A percentile compares a stretch with the other conserved stretches of the same genome.
Conservation (phyloP, 1,140 invertebrate species). For the Pogonus chalceus region DNA sequence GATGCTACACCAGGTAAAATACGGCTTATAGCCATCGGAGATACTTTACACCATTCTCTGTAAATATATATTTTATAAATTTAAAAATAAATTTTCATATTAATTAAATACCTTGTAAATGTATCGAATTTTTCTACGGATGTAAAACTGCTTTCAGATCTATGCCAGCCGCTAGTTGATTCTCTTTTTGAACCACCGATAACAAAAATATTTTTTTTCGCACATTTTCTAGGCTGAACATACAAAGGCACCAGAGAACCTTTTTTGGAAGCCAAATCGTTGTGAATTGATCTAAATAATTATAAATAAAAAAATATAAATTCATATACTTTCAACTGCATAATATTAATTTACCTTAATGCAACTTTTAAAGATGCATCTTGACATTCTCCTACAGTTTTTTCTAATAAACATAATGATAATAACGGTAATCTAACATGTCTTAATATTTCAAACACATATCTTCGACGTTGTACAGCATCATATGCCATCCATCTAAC, state of each 20-base stretch:
- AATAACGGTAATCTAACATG: slow-evolving; percentile 79
- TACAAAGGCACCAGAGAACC: slow-evolving; percentile 66
- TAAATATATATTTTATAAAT: slow-evolving; percentile 18
- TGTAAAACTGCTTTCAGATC: slow-evolving; percentile 62
- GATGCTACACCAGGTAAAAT: slow-evolving; percentile 83
- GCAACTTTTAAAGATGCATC: slow-evolving; percentile 74
- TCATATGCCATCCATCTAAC: slow-evolving; percentile 85
- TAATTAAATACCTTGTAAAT: slow-evolving; percentile 49
- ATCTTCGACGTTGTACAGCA: slow-evolving; percentile 63
- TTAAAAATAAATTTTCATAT: background rate
- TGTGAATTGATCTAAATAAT: slow-evolving; percentile 52
- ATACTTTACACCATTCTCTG: slow-evolving; percentile 70
- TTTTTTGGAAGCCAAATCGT: slow-evolving; percentile 67
- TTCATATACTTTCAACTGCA: background rate
- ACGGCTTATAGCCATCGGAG: slow-evolving; percentile 75
- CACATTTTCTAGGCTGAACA: slow-evolving; percentile 66
- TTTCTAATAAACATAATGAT: slow-evolving; percentile 69
- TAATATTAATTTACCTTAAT: slow-evolving; percentile 36
- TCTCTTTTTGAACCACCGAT: slow-evolving; percentile 84
- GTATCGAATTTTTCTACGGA: slow-evolving; percentile 73
- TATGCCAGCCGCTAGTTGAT: slow-evolving; percentile 51
- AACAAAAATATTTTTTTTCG: slow-evolving; percentile 80
- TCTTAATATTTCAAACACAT: slow-evolving; percentile 78
- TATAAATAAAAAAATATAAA: background rate
- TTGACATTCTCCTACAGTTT: slow-evolving; percentile 66